These are phyloP conservation scores for Lithobates pipiens DNA, from an alignment of 2,797 vertebrate species.

Conservation along the genomic window DNA sequence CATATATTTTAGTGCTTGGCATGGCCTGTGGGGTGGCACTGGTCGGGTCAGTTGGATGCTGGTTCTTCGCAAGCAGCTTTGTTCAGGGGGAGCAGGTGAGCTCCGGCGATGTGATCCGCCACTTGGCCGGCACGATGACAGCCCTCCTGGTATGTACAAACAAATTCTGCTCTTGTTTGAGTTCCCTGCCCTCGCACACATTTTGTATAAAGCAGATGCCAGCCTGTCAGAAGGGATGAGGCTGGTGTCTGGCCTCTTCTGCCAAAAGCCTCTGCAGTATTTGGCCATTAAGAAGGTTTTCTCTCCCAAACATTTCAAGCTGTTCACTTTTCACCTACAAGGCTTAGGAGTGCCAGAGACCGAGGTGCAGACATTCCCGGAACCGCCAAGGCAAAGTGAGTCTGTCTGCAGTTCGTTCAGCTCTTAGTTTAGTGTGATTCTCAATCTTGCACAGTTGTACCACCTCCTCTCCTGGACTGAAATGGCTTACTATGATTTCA, in stretches of 20 bases:
- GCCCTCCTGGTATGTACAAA: constrained; percentile 27
- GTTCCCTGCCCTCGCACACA: not conserved
- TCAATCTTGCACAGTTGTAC: too few relatives aligned
- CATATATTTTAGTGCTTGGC: not conserved
- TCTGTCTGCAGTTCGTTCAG: too few relatives aligned
- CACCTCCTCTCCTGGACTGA: too few relatives aligned
- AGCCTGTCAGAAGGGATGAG: not conserved
- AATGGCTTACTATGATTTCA: too few relatives aligned
- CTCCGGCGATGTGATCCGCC: constrained; percentile 1
- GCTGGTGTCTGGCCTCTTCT: not conserved
- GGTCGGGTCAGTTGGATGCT: not conserved
- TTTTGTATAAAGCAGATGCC: constrained; percentile 19
- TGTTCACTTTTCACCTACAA: not conserved
- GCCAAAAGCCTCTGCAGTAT: not conserved
- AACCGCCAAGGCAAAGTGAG: too few relatives aligned
- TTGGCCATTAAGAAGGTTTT: not conserved
- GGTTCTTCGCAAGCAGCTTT: constrained; percentile 3
- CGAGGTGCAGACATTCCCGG: not conserved
- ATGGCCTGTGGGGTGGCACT: not conserved
- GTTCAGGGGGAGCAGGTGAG: constrained; percentile 17
- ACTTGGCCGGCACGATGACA: constrained; percentile 20
- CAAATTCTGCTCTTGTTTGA: constrained; percentile 12
- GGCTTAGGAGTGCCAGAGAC: not conserved
- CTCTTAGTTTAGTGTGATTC: too few relatives aligned
- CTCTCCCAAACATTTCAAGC: not conserved